Percentiles rank a stretch among this genome's conserved stretches.
Conservation (phyloP, 2,113 vertebrate genomes). For the Myrmecophaga tridactyla region DNA sequence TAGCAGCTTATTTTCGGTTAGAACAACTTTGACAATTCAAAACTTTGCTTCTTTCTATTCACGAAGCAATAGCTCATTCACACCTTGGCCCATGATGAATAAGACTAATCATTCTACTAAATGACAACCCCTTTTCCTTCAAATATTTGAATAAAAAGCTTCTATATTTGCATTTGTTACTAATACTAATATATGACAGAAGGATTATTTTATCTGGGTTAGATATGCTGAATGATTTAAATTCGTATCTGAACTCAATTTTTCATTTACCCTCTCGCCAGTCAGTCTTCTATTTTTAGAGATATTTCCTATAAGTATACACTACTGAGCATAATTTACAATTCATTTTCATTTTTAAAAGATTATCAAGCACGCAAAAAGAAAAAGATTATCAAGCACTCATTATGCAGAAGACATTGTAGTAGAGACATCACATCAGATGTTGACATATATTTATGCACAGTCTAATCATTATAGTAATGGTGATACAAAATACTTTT, state of each 20-base stretch:
- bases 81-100: background rate
- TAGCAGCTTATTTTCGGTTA: background rate
- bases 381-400: background rate
- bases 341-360: slow-evolving; percentile 27
- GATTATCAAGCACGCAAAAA: background rate
- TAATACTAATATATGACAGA: too few relatives aligned
- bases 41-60: background rate
- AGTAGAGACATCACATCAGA: background rate
- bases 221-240: slow-evolving; percentile 13
- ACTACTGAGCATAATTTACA: background rate
- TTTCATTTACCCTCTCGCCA: background rate
- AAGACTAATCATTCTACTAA: slow-evolving; percentile 17
- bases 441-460: background rate
- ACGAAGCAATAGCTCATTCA: background rate
- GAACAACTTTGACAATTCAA: slow-evolving; percentile 26
- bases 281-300: background rate
- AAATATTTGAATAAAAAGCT: slow-evolving; percentile 43
- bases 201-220: background rate
- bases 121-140: background rate
- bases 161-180: too few relatives aligned
- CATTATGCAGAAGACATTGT: background rate
- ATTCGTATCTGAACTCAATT: background rate
- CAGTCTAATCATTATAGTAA: background rate
- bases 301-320: background rate
- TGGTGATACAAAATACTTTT: background rate